Conservation (phyloP, 2,797 vertebrate species). For the Urosaurus nigricauda region DNA sequence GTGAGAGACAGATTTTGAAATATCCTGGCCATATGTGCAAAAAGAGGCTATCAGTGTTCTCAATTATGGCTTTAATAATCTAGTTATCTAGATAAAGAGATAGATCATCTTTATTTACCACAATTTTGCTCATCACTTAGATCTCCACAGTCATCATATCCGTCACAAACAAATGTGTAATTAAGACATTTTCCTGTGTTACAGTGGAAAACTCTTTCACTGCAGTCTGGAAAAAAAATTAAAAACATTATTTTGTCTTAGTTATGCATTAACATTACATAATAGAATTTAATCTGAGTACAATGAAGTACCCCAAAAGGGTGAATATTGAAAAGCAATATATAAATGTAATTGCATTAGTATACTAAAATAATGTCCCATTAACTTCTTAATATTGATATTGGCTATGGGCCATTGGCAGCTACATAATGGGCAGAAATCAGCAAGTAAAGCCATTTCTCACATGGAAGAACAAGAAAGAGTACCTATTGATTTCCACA, state of each 20-base stretch:
- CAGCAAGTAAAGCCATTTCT: not conserved
- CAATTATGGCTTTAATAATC: constrained; percentile 15
- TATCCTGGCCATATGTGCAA: not conserved
- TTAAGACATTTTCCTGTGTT: constrained; percentile 90
- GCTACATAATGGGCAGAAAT: not conserved
- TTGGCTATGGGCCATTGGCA: not conserved
- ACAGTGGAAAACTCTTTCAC: constrained; percentile 83
- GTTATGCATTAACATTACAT: not conserved
- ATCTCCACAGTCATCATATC: constrained; percentile 95
- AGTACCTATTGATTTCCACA: not conserved
- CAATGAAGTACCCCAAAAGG: not conserved
- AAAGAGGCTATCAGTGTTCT: not conserved
- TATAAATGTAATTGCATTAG: not conserved
- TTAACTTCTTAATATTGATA: not conserved
- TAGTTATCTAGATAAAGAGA: no score
- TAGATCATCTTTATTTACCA: constrained; percentile 79
- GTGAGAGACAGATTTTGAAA: not conserved
- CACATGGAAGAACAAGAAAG: not conserved
- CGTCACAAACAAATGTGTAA: constrained; percentile 87
- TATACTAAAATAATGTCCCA: not conserved
- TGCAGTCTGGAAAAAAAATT: constrained; percentile 82
- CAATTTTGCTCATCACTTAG: constrained; percentile 92
- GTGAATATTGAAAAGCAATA: not conserved
- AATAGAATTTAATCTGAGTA: not conserved
- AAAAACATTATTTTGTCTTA: not conserved